phyloP scores from a whole-genome alignment of 2,888 invertebrate species.

The Pristionchus entomophagus region DNA sequence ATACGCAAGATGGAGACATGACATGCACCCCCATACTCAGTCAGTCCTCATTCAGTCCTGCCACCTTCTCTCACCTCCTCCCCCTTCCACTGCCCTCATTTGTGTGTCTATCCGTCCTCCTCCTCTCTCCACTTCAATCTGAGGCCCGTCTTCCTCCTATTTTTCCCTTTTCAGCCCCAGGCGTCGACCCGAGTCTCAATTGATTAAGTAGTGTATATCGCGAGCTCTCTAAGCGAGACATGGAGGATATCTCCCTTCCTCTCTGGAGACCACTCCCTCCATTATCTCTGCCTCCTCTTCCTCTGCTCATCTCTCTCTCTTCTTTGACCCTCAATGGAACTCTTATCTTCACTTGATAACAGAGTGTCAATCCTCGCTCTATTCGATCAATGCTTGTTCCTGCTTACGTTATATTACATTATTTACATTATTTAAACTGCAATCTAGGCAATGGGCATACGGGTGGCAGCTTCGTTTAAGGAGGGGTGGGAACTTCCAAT shows the following conservation, averaged over 20 bases:
- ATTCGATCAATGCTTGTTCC: neutral
- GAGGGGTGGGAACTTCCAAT: too few relatives aligned
- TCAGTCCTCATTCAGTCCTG: neutral
- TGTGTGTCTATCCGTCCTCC: slow-evolving; percentile 29
- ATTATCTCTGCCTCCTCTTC: slow-evolving; percentile 30
- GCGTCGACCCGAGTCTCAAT: slow-evolving; percentile 38
- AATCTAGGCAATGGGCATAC: too few relatives aligned
- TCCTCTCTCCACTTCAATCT: slow-evolving; percentile 37
- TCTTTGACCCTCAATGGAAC: slow-evolving; percentile 20
- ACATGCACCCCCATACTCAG: slow-evolving; percentile 27
- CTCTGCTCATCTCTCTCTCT: neutral
- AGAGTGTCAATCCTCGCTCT: neutral
- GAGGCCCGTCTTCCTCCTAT: neutral
- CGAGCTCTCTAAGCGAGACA: slow-evolving; percentile 39
- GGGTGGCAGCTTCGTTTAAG: too few relatives aligned
- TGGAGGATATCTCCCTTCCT: neutral
- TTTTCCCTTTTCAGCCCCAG: slow-evolving; percentile 5
- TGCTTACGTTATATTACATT: too few relatives aligned
- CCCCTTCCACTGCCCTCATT: slow-evolving; percentile 34
- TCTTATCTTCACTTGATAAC: slow-evolving; percentile 27
- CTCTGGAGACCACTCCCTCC: slow-evolving; percentile 35
- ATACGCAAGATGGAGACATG: slow-evolving; percentile 9
- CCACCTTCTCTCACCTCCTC: slow-evolving; percentile 22
- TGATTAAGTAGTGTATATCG: slow-evolving; percentile 45
- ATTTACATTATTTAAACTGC: too few relatives aligned